Evolutionary conservation across 2,797 vertebrate species (phyloP), one percentile per base, ranked within the genome.

Genomic region (Distichodus sexfasciatus): DNA sequence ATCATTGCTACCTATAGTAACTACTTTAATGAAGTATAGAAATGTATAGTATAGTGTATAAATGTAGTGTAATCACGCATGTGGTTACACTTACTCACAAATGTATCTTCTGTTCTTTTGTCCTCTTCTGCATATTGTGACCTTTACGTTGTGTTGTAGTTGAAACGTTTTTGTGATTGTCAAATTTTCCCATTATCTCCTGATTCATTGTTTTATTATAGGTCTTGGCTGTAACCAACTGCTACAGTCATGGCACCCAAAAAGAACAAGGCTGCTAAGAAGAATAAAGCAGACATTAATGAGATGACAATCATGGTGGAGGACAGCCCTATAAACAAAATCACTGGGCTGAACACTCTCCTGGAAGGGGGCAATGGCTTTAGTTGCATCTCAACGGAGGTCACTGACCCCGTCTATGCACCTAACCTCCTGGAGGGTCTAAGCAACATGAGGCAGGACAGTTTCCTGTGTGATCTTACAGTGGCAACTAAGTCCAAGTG

Each of bases 221-320:
- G 86, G 83, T 91, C 85, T 92, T 91, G 91, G 91, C 92, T 92
- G 93, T 88, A 84, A 90, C 87, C 88, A 80, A 76, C 81, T 83
- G 79, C 91, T 89, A 81, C 93, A 94, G 90, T 87, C 91, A 99
- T 99, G 97, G 96, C 97, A 85, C 97, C 97, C 68, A 99, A 99
- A 91, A 99, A 96, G 95, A 93, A 83, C 85, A 99, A 98, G 91
- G 82, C 90, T 7, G 79, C 92, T 75, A 99, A 94, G 82, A 99
- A 98, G 88, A 98, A 82, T 81, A 99, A 98, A 90, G 85, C 87
- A 65, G 95, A 96, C 58, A 90, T 97, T 73, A 97, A 92, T 69
- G 96, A 99, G 79, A 94, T 95, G 76, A 93, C 95, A 6, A 94
- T 99, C 43, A 92, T 97, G 68, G 94, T 99, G 36, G 96, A 99